Base-by-base conservation (phyloP, 2,797 vertebrate species). In the Epinephelus malabaricus region DNA sequence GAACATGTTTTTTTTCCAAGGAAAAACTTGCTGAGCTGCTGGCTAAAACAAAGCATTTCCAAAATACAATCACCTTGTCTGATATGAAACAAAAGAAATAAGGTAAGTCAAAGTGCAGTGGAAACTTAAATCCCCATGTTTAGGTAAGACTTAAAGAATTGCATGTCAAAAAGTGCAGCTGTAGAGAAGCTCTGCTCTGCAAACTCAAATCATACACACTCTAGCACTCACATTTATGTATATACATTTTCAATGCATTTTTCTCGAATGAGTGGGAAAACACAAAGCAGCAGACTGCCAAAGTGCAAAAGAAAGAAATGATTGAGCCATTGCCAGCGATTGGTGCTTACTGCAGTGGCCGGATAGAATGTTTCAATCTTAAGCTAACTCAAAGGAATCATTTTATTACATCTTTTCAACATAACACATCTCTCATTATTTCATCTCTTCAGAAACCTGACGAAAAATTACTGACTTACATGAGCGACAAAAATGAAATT, bases 21-120 rank as follows among this genome's bases (percentile, higher is more conserved):
- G 63, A 78, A 72, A 72, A 78, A 63, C 51, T 50, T 62, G 83
- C 40, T 72, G 63, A 65, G 67, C 73, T 46, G 55, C 40, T 72
- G 50, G 66, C 54, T 69, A 71, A 67, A 84, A 86, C 40, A 67
- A 76, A 78, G 2, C 23, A 71, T 88, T 79, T 85, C 71, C 73
- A 80, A 82, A 87, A 86, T 93, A 94, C 90, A 94, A 94, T 94
- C 91, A 90, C 79, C 73, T 79, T 71, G 91, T 93, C 92, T 73
- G 78, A 89, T 86, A 88, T 85, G 73, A 83, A 82, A 86, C 25
- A 73, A 78, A 82, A 25, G 9, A 88, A 86, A 74, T 40, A 71
- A 61, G 73, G 54, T 62, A 82, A 82, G 56, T 88, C 83, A 90
- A 88, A 89, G 86, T 91, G 88, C 85, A 64, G 50, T 23, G 9